A percentile compares a stretch with the other conserved stretches of the same genome.
Conservation (phyloP, 1,140 invertebrate genomes). For the Anoplophora glabripennis region DNA sequence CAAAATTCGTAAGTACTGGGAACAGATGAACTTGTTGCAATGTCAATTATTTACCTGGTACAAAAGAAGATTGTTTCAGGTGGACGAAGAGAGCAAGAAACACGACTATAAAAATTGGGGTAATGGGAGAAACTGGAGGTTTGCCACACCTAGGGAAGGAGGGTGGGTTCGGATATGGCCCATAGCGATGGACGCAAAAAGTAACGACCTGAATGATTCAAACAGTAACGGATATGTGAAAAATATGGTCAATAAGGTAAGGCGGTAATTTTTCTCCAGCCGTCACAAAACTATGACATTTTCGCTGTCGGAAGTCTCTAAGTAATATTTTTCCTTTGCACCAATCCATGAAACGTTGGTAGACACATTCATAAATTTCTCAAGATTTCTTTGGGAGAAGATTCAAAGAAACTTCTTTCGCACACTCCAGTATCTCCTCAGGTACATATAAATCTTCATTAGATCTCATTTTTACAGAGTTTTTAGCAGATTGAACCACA, state of each 20-base stretch:
- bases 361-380: too few species aligned
- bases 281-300: too few species aligned
- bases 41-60: background rate
- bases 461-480: too few species aligned
- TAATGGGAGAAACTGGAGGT: slow-evolving; percentile 61
- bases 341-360: too few species aligned
- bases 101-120: slow-evolving; percentile 51
- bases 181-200: slow-evolving; percentile 23
- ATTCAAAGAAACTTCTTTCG: too few species aligned
- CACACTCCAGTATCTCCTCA: too few species aligned
- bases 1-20: slow-evolving; percentile 14
- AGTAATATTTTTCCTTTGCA: too few species aligned
- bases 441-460: too few species aligned
- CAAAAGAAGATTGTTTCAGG: slow-evolving; percentile 24
- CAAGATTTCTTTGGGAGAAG: too few species aligned
- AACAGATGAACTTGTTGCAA: background rate
- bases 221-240: slow-evolving; percentile 28
- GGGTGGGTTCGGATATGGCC: slow-evolving; percentile 64
- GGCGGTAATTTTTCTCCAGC: slow-evolving; percentile 10
- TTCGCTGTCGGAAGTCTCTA: too few species aligned
- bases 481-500: too few species aligned
- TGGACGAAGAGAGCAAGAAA: slow-evolving; percentile 29
- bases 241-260: slow-evolving; percentile 37
- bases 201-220: slow-evolving; percentile 23
- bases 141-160: slow-evolving; percentile 54